These are phyloP conservation scores for Hydrotaea cyrtoneurina DNA, from an alignment of 2,888 invertebrate species.

Conservation along the genomic window DNA sequence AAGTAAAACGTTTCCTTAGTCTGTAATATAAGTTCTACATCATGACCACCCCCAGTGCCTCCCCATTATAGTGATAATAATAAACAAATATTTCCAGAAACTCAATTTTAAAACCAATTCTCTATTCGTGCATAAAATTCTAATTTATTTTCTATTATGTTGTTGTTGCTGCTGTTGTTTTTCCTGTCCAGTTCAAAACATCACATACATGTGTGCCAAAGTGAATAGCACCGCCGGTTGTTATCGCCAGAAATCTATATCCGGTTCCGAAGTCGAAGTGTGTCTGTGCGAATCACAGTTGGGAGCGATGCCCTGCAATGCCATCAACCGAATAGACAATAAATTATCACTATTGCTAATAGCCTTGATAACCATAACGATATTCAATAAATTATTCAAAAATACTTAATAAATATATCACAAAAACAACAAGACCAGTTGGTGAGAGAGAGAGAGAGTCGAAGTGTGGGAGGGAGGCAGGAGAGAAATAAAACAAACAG, in stretches of 20 bases:
- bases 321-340: slow-evolving; percentile 41
- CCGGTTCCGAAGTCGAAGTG: slow-evolving; percentile 81
- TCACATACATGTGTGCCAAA: slow-evolving; percentile 87
- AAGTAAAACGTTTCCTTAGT: no score
- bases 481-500: slow-evolving; percentile 1
- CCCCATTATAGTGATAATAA: no score
- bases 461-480: neutral
- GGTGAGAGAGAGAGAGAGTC: no score
- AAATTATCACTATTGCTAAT: slow-evolving; percentile 63
- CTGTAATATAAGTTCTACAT: no score
- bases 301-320: slow-evolving; percentile 81
- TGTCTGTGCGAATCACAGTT: slow-evolving; percentile 82
- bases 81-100: no score
- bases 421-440: slow-evolving; percentile 33
- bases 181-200: slow-evolving; percentile 83
- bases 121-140: neutral
- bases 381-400: slow-evolving; percentile 63
- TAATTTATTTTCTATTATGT: slow-evolving; percentile 13
- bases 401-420: slow-evolving; percentile 54
- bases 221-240: slow-evolving; percentile 84
- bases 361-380: slow-evolving; percentile 60
- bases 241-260: slow-evolving; percentile 82
- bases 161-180: no score
- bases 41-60: no score
- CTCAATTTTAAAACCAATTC: no score